A percentile compares a stretch with the other conserved stretches of the same genome.
Evolutionary conservation across 2,113 vertebrate genomes (phyloP).

Genomic region (Pycnonotus jocosus): DNA sequence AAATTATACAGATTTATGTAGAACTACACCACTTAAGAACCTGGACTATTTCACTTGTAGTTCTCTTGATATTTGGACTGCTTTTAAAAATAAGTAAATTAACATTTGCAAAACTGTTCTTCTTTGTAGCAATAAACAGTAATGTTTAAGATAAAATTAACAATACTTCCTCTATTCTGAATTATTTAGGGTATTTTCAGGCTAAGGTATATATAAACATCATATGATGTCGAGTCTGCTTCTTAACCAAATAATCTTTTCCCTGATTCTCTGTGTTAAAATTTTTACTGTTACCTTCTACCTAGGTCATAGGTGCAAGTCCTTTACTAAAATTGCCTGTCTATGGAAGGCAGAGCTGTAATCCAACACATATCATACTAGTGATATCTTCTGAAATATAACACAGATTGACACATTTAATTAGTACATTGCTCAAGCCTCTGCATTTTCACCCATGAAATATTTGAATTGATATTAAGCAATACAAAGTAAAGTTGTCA

Average conservation of each 20-base stretch:
- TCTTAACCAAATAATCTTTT: neutral
- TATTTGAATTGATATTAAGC: neutral
- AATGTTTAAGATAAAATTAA: neutral
- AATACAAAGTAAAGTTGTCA: neutral
- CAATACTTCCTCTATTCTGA: constrained; percentile 8
- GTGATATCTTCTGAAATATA: neutral
- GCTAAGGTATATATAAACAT: neutral
- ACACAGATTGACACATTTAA: neutral
- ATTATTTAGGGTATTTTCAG: neutral
- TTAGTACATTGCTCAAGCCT: neutral
- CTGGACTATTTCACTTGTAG: neutral
- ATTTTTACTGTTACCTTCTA: neutral
- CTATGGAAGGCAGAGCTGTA: neutral
- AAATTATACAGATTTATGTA: neutral
- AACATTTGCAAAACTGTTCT: neutral
- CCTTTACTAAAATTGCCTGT: neutral
- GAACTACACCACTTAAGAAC: neutral
- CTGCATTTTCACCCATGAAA: neutral
- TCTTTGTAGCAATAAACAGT: neutral
- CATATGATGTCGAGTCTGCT: neutral
- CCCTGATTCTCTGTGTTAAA: neutral
- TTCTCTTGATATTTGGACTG: neutral
- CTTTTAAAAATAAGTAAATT: neutral
- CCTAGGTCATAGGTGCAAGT: neutral
- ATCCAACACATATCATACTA: neutral